Evolutionary conservation across 2,888 invertebrate species (phyloP).

Genomic region (Nephrotoma guestfalica): DNA sequence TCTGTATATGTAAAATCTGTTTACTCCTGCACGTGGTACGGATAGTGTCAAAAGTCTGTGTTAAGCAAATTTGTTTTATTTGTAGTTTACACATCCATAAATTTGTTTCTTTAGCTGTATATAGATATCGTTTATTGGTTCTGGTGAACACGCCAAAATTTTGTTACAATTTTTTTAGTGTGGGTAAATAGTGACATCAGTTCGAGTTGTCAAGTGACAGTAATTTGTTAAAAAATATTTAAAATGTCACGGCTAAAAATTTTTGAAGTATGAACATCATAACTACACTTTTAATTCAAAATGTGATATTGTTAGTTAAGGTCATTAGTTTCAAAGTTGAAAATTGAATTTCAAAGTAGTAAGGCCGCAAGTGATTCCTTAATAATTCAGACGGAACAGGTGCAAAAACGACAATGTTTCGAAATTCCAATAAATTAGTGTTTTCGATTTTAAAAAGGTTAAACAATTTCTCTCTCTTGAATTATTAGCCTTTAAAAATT

Average conservation of each 20-base stretch:
- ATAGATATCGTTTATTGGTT: neutral
- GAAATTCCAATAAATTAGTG: too few species aligned
- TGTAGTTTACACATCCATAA: neutral
- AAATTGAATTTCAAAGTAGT: too few species aligned
- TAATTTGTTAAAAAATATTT: neutral
- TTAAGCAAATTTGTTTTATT: neutral
- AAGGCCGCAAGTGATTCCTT: too few species aligned
- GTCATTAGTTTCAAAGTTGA: too few species aligned
- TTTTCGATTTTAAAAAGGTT: too few species aligned
- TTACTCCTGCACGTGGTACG: neutral
- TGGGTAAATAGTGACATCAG: neutral
- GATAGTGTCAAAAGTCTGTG: neutral
- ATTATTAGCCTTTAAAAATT: too few species aligned
- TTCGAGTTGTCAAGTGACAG: neutral
- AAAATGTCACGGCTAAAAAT: neutral
- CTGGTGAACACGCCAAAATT: neutral
- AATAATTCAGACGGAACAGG: too few species aligned
- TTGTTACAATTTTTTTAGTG: neutral
- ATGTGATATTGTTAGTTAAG: neutral
- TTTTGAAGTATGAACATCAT: neutral
- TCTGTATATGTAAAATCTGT: neutral
- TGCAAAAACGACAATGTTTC: too few species aligned
- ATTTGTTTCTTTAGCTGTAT: neutral
- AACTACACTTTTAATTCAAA: neutral
- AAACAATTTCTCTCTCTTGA: too few species aligned